Base-by-base conservation (phyloP, 2,113 vertebrate genomes). In the Clupea harengus region DNA sequence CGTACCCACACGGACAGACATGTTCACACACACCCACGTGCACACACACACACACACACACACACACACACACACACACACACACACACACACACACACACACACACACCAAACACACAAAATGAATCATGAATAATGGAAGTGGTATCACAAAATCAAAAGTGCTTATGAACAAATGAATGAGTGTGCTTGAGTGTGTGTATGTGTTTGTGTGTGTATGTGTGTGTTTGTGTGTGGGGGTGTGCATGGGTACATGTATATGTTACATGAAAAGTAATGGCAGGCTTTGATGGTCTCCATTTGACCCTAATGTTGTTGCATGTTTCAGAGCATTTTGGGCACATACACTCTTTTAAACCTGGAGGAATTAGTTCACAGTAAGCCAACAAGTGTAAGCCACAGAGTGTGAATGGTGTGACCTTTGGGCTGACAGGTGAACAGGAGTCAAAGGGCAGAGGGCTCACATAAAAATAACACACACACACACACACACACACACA, bases 141-240 rank as follows among this genome's bases (percentile, higher is more conserved):
- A 91, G 85, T 88, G 89, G 80, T 89, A 82, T 45, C 47, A 83
- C 46, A 87, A 89, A 87, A 80, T 6, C 50, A 85, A 46, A 52
- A 75, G 47, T 83, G 28, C 86, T 89, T 60, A 88, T n/a, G 22
- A 64, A 22, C 57, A 64, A 25, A 25, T 60, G 4, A 60, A 28
- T 28, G 10, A 28, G 5, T 17, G 81, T 57, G 54, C 78, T 80
- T 86, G 82, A 82, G 45, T 50, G 39, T 81, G 45, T 83, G 82
- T 80, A 10, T 72, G 64, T 28, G 3, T 64, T 7, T 64, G 18
- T 64, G 18, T 22, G 57, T 20, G 20, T 20, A 7, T 64, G 20
- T 64, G 57, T n/a, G 20, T 64, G 22, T 57, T 2, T 22, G 20
- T 57, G 20, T 57, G 54, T 57, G n/a, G n/a, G n/a, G n/a, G 54